Evolutionary conservation across 2,113 vertebrate genomes (phyloP).

Genomic region (Equus przewalskii): DNA sequence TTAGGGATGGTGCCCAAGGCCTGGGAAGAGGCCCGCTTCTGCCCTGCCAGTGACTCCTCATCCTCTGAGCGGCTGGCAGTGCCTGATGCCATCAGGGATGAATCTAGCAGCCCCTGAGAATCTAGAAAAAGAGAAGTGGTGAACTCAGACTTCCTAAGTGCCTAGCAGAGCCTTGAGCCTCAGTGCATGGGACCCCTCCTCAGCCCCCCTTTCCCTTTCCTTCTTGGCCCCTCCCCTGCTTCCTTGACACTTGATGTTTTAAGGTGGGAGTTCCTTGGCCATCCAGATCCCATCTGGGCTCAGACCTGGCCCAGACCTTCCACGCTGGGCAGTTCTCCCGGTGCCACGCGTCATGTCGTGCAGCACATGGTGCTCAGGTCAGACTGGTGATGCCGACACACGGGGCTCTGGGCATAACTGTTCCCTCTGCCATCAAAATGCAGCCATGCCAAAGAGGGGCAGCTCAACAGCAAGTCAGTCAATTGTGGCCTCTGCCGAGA

Average conservation of each 20-base stretch:
- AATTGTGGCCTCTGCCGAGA: conserved; percentile 51
- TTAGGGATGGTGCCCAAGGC: conserved; percentile 94
- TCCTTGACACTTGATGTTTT: conserved; percentile 47
- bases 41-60: conserved; percentile 92
- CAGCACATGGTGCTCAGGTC: conserved; percentile 71
- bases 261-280: conserved; percentile 44
- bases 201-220: not conserved
- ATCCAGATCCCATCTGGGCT: conserved; percentile 63
- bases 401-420: conserved; percentile 10
- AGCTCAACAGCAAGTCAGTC: conserved; percentile 65
- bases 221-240: not conserved
- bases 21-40: conserved; percentile 93
- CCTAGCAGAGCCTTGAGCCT: not conserved
- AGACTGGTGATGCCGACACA: conserved; percentile 62
- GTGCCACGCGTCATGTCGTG: conserved; percentile 12
- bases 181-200: not conserved
- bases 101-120: conserved; percentile 86
- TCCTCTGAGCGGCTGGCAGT: conserved; percentile 95
- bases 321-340: conserved; percentile 54
- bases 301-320: conserved; percentile 71
- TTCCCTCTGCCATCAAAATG: conserved; percentile 76
- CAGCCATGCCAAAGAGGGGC: conserved; percentile 38
- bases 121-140: conserved; percentile 78
- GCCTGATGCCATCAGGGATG: conserved; percentile 90
- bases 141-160: not conserved